A percentile compares a stretch with the other conserved stretches of the same genome.
Evolutionary conservation across 2,113 vertebrate genomes (phyloP).

Genomic region (Poecile atricapillus): DNA sequence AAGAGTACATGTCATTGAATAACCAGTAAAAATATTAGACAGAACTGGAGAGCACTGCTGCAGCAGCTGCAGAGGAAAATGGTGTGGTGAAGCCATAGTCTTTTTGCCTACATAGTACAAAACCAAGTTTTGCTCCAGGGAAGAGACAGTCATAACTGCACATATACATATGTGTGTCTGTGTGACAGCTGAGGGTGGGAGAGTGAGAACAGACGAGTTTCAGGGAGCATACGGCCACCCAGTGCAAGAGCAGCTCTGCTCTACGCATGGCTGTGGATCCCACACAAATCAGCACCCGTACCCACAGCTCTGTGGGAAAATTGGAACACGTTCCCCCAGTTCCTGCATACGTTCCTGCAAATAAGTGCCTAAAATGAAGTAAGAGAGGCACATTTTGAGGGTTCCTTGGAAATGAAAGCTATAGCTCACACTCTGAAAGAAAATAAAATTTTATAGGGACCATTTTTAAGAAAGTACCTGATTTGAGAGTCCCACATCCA

Average conservation of each 20-base stretch:
- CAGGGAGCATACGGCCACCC: background rate
- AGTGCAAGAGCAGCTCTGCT: background rate
- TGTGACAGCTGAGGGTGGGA: background rate
- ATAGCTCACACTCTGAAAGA: background rate
- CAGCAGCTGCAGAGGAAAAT: background rate
- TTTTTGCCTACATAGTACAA: background rate
- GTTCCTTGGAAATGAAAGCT: background rate
- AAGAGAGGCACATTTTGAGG: background rate
- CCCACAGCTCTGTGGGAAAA: background rate
- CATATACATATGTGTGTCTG: background rate
- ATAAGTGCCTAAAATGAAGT: background rate
- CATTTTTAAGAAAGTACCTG: background rate
- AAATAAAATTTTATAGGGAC: no score
- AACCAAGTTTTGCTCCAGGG: background rate
- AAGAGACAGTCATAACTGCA: background rate
- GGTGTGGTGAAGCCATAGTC: background rate
- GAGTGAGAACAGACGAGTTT: background rate
- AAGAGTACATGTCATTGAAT: background rate
- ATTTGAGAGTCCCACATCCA: background rate
- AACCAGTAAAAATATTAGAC: background rate
- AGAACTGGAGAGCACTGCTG: background rate
- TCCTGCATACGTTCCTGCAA: background rate
- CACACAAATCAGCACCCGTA: background rate
- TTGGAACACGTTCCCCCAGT: background rate
- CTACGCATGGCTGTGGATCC: accelerated